Conservation (phyloP, 37 sponge, comb jelly and placozoan genomes). For the Diacarnus erythraeanus region DNA sequence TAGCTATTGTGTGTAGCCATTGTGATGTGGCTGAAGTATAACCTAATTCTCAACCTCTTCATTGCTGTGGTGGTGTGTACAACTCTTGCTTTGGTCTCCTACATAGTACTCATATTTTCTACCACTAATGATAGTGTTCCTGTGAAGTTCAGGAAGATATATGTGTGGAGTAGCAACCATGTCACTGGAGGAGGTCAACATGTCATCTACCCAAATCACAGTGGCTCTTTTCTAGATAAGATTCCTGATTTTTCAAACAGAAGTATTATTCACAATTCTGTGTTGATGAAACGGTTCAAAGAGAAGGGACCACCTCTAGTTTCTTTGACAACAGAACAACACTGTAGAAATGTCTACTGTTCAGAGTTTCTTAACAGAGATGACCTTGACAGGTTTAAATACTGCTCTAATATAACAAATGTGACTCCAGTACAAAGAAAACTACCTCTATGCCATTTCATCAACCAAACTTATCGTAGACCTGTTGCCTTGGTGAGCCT, state of each 20-base stretch:
- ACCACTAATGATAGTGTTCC: too few relatives aligned
- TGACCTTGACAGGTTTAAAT: neutral
- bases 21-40: too few relatives aligned
- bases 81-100: neutral
- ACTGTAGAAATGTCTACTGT: constrained; percentile 2
- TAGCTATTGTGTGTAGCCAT: too few relatives aligned
- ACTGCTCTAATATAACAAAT: neutral
- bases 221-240: too few relatives aligned
- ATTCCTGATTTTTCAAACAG: too few relatives aligned
- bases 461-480: constrained; percentile 1
- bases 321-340: too few relatives aligned
- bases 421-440: neutral
- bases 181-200: too few relatives aligned
- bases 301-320: neutral
- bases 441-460: constrained; percentile 22
- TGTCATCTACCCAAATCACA: too few relatives aligned
- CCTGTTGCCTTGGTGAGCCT: constrained; percentile 51
- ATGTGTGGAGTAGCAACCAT: too few relatives aligned
- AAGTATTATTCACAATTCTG: too few relatives aligned
- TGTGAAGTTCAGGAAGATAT: too few relatives aligned
- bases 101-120: neutral
- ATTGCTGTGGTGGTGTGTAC: neutral
- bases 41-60: neutral
- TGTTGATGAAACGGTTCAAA: neutral
- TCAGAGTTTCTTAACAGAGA: neutral